These are phyloP conservation scores for Hemibagrus wyckioides DNA, from an alignment of 2,113 vertebrate species.

Conservation along the genomic window DNA sequence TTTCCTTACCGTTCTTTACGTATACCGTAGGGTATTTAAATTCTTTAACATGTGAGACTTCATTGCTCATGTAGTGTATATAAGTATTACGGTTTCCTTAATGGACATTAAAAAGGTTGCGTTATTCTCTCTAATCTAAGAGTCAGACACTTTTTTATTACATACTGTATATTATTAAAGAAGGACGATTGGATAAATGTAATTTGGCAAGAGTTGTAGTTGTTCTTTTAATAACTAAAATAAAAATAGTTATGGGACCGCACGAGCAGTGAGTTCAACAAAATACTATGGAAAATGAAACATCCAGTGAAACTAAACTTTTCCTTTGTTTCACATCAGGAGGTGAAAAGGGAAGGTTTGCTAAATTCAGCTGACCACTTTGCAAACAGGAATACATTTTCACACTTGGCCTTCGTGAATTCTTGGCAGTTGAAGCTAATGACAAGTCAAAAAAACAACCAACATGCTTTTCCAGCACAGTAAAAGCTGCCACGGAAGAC, in stretches of 20 bases:
- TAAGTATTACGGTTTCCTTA: not conserved
- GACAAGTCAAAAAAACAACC: conserved; percentile 28
- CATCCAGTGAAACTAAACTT: not conserved
- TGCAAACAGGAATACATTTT: not conserved
- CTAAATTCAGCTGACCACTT: not conserved
- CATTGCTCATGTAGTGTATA: not conserved
- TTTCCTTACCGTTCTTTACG: not conserved
- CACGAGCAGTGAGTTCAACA: not conserved
- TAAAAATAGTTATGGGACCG: not conserved
- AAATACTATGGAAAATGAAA: not conserved
- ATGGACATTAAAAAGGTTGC: too few species aligned
- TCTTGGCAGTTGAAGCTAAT: conserved; percentile 8
- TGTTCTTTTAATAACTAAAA: not conserved
- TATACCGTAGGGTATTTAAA: not conserved
- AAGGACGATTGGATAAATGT: not conserved
- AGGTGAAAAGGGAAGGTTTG: not conserved
- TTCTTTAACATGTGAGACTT: not conserved
- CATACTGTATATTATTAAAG: not conserved
- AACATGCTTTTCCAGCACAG: conserved; percentile 22
- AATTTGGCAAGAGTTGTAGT: not conserved
- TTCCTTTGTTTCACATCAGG: not conserved
- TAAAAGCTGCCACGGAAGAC: conserved; percentile 22
- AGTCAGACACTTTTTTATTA: not conserved
- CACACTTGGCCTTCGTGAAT: not conserved
- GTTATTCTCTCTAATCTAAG: not conserved